Conservation (phyloP, 2,888 invertebrate genomes). For the Ennomos quercinarius region DNA sequence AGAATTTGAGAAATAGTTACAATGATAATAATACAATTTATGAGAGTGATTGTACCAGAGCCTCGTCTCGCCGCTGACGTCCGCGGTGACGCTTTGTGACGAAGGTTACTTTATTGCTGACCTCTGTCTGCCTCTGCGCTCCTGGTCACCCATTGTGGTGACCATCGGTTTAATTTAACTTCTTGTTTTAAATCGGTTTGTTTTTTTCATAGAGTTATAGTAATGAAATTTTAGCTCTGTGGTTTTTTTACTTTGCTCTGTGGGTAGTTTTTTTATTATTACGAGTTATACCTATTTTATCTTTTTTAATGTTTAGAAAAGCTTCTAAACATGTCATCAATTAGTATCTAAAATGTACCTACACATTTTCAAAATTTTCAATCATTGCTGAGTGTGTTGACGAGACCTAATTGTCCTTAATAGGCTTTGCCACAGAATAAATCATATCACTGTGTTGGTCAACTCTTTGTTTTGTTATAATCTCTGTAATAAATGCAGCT, state of each 20-base stretch:
- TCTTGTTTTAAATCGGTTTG: conserved; percentile 41
- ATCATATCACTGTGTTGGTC: too few relatives aligned
- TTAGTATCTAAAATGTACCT: too few relatives aligned
- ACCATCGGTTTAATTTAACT: conserved; percentile 55
- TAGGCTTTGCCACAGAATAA: too few relatives aligned
- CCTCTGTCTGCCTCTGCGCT: conserved; percentile 77
- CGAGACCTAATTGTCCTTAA: too few relatives aligned
- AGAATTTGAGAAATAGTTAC: background rate
- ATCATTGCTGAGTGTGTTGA: too few relatives aligned
- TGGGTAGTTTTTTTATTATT: too few relatives aligned
- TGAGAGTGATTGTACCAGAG: conserved; percentile 27
- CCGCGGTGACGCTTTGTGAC: conserved; percentile 79
- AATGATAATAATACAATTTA: background rate
- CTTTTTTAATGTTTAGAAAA: too few relatives aligned
- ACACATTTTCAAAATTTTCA: too few relatives aligned
- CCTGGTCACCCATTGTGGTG: conserved; percentile 72
- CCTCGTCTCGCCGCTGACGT: conserved; percentile 45
- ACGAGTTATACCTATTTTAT: too few relatives aligned
- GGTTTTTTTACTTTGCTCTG: too few relatives aligned
- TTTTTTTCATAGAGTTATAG: background rate
- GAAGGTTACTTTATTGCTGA: conserved; percentile 85
- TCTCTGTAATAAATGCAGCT: background rate
- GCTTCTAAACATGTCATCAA: too few relatives aligned
- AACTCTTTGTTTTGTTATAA: background rate
- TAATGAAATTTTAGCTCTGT: too few relatives aligned